Evolutionary conservation across 2,797 vertebrate genomes (phyloP).

Genomic region (Neopelma chrysocephalum): DNA sequence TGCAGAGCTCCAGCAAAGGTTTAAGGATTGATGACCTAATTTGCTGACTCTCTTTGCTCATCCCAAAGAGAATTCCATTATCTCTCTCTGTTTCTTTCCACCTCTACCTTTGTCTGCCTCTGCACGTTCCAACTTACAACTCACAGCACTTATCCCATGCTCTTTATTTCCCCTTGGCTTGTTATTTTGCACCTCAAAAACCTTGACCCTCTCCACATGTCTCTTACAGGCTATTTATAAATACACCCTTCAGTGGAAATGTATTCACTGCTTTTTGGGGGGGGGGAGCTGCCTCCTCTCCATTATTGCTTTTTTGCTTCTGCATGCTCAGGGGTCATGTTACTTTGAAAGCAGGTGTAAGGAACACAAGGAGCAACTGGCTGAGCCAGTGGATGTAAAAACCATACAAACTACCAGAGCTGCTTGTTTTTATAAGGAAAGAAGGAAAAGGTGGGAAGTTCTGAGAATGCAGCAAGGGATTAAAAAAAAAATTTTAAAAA

Average conservation of each 20-base stretch:
- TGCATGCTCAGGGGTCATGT: not conserved
- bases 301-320: not conserved
- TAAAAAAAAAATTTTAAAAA: accelerated
- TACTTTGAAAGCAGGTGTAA: not conserved
- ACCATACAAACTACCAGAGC: not conserved
- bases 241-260: not conserved
- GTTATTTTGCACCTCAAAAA: not conserved
- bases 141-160: not conserved
- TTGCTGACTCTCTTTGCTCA: not conserved
- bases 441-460: not conserved
- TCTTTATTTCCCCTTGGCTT: not conserved
- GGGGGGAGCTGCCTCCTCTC: not conserved
- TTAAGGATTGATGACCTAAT: not conserved
- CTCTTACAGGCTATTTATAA: not conserved
- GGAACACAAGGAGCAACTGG: not conserved
- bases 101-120: accelerated
- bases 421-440: not conserved
- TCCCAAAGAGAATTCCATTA: not conserved
- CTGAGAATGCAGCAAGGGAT: not conserved
- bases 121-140: not conserved
- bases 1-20: not conserved
- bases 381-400: not conserved
- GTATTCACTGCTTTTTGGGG: not conserved
- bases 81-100: not conserved
- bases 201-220: accelerated